phyloP scores from a whole-genome alignment of 2,113 vertebrate species.

The Chrysochloris asiatica region DNA sequence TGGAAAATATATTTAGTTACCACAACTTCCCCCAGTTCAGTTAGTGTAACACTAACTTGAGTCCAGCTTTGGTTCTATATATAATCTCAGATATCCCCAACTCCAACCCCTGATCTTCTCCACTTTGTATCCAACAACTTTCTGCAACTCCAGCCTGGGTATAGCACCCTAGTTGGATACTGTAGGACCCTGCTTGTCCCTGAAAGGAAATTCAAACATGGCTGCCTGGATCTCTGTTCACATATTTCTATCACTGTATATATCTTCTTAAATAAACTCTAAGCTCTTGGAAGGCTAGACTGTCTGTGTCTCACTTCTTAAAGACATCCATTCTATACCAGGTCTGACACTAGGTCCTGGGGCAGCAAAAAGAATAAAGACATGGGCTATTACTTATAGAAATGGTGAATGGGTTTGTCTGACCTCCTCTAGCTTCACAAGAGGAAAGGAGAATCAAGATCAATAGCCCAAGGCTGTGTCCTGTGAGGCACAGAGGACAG shows the following conservation, averaged over 20 bases:
- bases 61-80: neutral
- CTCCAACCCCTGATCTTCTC: neutral
- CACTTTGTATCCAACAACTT: neutral
- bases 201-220: neutral
- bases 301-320: constrained; percentile 8
- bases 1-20: constrained; percentile 21
- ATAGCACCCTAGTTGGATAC: neutral
- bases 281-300: neutral
- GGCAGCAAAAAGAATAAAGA: neutral
- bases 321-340: constrained; percentile 22
- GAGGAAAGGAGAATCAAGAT: too few species aligned
- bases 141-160: neutral
- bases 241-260: neutral
- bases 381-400: neutral
- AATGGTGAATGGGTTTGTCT: too few species aligned
- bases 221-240: neutral
- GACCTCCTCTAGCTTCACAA: too few species aligned
- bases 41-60: neutral
- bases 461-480: too few species aligned
- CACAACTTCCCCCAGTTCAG: neutral
- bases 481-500: too few species aligned
- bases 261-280: neutral
- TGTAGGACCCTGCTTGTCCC: neutral
- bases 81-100: neutral
- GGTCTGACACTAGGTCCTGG: neutral